phyloP scores from a whole-genome alignment of 1,140 invertebrate genomes.

The Sesamia nonagrioides region DNA sequence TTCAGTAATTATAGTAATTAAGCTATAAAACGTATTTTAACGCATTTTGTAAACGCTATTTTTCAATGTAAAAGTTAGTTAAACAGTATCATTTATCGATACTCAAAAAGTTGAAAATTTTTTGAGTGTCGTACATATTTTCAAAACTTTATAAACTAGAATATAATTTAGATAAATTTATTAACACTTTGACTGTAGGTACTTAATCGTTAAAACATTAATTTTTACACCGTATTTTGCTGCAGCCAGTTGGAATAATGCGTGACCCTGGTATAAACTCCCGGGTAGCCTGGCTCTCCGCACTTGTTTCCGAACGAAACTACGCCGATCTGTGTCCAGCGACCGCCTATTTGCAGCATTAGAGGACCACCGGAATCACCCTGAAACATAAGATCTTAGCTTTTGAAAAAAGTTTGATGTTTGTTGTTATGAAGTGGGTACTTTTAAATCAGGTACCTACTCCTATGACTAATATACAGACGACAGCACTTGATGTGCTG shows the following conservation, averaged over 20 bases:
- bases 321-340: slow-evolving; percentile 95
- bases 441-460: no score
- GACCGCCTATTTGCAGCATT: slow-evolving; percentile 92
- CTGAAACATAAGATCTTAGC: slow-evolving; percentile 71
- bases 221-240: slow-evolving; percentile 66
- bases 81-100: no score
- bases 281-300: slow-evolving; percentile 95
- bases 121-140: no score
- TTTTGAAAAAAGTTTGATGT: no score
- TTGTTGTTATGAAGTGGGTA: no score
- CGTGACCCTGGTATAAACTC: slow-evolving; percentile 90
- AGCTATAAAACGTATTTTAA: background rate
- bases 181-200: background rate
- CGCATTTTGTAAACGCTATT: no score
- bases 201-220: background rate
- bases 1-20: background rate
- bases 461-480: no score
- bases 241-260: slow-evolving; percentile 80
- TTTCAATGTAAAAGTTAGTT: no score
- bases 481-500: no score
- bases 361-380: slow-evolving; percentile 94
- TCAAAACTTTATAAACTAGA: background rate
- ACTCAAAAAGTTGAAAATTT: no score
- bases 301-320: slow-evolving; percentile 97
- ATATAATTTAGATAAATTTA: background rate